Base-by-base conservation (phyloP, 2,888 invertebrate genomes). In the Tenthredo livida region DNA sequence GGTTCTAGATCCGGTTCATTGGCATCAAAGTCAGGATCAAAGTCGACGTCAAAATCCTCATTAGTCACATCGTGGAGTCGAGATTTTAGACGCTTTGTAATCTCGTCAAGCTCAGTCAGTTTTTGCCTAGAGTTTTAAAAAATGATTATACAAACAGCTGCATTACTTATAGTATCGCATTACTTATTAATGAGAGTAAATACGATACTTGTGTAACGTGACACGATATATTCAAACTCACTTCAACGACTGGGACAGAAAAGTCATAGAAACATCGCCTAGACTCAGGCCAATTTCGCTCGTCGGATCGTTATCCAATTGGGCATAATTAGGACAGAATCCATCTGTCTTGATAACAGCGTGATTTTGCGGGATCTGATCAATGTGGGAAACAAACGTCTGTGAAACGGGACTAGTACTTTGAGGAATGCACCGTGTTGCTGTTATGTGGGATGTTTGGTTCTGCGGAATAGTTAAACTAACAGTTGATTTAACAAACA, bases 51-150 rank as follows among this genome's bases (percentile, higher is more conserved):
- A 3, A 94, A 90, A 87, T 94, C 94, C 6, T 94, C 94, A 25
- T 94, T 94, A 0, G 95, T 95, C 0, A 96, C 95, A 88, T 95
- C 94, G 37, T 94, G 94, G 54, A 96, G 91, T 21, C 96, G 93
- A 7, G 94, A 93, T 85, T 95, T 94, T 85, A 96, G 91, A 84
- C 96, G 93, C 90, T 95, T 94, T 1, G 95, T 96, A 75, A 96
- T 96, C 91, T 95, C 95, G 88, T 96, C 95, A 50, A 96, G 89
- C 91, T 96, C 96, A 0, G 94, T 94, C 86, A 95, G 94, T 92
- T 96, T 96, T 85, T 95, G 94, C 89, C 96, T 96, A 65, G 94
- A 93, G 54, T 94, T 86, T 94, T 92, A 50, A 94, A 94, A 25
- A 95, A n/a, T 54, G 6, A 54, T 54, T 54, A 54, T n/a, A 50